These are phyloP conservation scores for Eospalax fontanierii DNA, from an alignment of 2,797 vertebrate genomes.

Conservation along the genomic window DNA sequence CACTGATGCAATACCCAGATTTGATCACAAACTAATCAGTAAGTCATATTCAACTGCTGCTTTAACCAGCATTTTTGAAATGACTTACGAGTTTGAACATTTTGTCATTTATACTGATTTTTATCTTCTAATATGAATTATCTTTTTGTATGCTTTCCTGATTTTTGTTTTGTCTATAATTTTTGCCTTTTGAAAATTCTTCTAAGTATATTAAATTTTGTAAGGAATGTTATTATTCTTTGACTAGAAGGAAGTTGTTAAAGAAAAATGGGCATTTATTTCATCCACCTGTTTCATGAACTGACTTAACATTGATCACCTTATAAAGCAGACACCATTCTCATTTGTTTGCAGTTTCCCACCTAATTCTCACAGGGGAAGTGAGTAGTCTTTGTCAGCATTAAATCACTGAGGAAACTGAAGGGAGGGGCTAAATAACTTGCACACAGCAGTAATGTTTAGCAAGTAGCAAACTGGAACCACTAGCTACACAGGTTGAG, in stretches of 20 bases:
- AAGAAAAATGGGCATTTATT: constrained; percentile 2
- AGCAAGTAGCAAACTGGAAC: neutral
- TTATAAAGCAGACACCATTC: neutral
- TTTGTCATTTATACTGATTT: constrained; percentile 45
- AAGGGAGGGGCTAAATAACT: neutral
- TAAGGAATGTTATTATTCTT: constrained; percentile 48
- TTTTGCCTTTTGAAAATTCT: constrained; percentile 56
- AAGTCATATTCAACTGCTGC: constrained; percentile 16
- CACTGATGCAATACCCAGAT: neutral
- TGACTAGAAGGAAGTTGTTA: constrained; percentile 38
- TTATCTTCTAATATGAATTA: constrained; percentile 21
- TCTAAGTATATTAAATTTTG: constrained; percentile 38
- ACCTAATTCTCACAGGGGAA: neutral
- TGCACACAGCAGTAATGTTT: neutral
- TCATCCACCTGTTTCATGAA: neutral
- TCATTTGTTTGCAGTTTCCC: constrained; percentile 56
- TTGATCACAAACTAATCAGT: constrained; percentile 27
- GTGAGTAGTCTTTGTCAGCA: neutral
- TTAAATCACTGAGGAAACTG: neutral
- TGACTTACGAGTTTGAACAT: constrained; percentile 34
- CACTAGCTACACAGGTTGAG: neutral
- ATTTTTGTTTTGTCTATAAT: constrained; percentile 53
- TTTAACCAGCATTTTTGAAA: constrained; percentile 63
- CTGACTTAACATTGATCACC: constrained; percentile 11
- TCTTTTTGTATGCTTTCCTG: constrained; percentile 53